Base-by-base conservation (phyloP, 35 echinoderm and acorn worm species). In the Ophiothrix spiculata region DNA sequence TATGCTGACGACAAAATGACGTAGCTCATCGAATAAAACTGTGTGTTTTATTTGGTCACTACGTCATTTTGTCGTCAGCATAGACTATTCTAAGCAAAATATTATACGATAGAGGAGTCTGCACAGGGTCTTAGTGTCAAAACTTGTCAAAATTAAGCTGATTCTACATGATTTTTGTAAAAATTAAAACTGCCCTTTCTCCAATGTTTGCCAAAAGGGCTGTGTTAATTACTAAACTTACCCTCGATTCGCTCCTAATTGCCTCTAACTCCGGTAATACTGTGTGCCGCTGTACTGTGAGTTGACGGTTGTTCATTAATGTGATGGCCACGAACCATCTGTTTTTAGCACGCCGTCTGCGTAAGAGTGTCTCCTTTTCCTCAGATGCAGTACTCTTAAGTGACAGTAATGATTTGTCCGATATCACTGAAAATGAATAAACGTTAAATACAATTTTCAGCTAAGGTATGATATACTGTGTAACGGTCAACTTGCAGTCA, bases 301-400 rank as follows among this genome's bases (percentile, higher is more conserved):
- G 54, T 37, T 54, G 32, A 23, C 81, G 10, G 31, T 84, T 84
- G 14, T 37, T 28, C 81, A 84, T 84, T 33, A 84, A 60, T 60
- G 81, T 84, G 1, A 84, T 15, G 56, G 81, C 81, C 17, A 84
- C 81, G n/a, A 84, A 84, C 81, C 81, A 84, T 37, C 81, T 45
- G 45, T 84, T 84, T 32, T 56, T 54, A 4, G 81, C 81, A 1
- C 81, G 81, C n/a, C 29, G 14, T 32, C 29, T 64, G 14, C 35
- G 33, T 60, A 84, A 32, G n/a, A n/a, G n/a, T n/a, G n/a, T n/a
- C n/a, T n/a, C n/a, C 36, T 23, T 32, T 25, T 32, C 35, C n/a
- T n/a, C n/a, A n/a, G n/a, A n/a, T n/a, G n/a, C n/a, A n/a, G n/a
- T n/a, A n/a, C n/a, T n/a, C n/a, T n/a, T n/a, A n/a, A n/a, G n/a